Percentiles rank a stretch among this genome's conserved stretches.
Conservation (phyloP, 1,140 invertebrate species). For the Sitobion miscanthi region DNA sequence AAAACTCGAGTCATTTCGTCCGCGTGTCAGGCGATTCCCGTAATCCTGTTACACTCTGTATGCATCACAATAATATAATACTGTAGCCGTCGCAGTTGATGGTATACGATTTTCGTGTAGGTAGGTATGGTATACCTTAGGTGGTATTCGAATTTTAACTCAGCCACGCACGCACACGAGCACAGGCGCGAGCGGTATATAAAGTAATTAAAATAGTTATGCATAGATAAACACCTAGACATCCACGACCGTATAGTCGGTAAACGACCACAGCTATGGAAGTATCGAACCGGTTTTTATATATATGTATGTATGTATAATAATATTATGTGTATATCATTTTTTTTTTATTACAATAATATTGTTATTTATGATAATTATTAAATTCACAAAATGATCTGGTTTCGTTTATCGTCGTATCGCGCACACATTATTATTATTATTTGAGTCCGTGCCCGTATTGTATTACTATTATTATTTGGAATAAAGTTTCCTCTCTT, state of each 20-base stretch:
- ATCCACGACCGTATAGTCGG: neutral
- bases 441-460: neutral
- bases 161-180: too few relatives aligned
- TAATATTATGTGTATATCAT: too few relatives aligned
- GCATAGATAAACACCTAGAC: neutral
- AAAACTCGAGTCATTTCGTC: too few relatives aligned
- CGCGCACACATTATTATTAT: neutral
- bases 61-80: too few relatives aligned
- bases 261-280: neutral
- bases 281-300: neutral
- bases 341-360: neutral
- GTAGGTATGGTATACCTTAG: neutral
- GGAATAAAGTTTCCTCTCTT: neutral
- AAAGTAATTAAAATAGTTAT: conserved; percentile 7
- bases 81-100: neutral
- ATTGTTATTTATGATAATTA: neutral
- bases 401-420: neutral
- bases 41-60: too few relatives aligned
- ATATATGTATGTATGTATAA: neutral
- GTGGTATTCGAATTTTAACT: neutral
- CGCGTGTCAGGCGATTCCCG: too few relatives aligned
- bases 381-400: conserved; percentile 12
- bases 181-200: neutral
- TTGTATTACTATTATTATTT: neutral
- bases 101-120: neutral